These are phyloP conservation scores for Phrynocephalus versicolor DNA, from an alignment of 2,113 vertebrate species.

Conservation along the genomic window DNA sequence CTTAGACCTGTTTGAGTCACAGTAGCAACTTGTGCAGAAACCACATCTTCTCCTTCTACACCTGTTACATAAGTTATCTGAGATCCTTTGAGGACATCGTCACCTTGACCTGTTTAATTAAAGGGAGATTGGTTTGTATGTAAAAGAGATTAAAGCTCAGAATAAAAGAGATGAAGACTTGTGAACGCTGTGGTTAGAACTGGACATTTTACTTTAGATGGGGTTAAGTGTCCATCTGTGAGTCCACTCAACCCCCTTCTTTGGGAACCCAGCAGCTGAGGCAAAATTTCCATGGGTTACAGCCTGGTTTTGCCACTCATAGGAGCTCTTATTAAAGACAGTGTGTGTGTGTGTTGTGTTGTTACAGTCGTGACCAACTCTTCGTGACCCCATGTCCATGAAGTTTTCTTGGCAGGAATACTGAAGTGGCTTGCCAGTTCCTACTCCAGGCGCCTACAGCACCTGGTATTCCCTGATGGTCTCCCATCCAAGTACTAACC, in stretches of 20 bases:
- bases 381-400: too few relatives aligned
- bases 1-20: slow-evolving; percentile 84
- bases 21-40: slow-evolving; percentile 85
- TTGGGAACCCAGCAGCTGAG: too few relatives aligned
- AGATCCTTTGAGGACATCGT: slow-evolving; percentile 85
- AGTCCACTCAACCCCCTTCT: too few relatives aligned
- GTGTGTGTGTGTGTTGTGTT: too few relatives aligned
- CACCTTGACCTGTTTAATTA: slow-evolving; percentile 82
- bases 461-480: too few relatives aligned
- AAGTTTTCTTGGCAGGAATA: too few relatives aligned
- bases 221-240: neutral
- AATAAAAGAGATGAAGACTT: neutral
- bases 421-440: too few relatives aligned
- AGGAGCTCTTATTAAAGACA: too few relatives aligned
- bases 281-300: neutral
- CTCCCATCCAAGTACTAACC: too few relatives aligned
- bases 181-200: slow-evolving; percentile 23
- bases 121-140: slow-evolving; percentile 34
- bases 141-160: too few relatives aligned
- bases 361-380: too few relatives aligned
- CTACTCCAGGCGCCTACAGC: too few relatives aligned
- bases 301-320: neutral
- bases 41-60: slow-evolving; percentile 88
- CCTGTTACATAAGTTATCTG: slow-evolving; percentile 87
- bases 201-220: slow-evolving; percentile 21